Conservation (phyloP, 2,113 vertebrate species). For the Pseudonaja textilis region DNA sequence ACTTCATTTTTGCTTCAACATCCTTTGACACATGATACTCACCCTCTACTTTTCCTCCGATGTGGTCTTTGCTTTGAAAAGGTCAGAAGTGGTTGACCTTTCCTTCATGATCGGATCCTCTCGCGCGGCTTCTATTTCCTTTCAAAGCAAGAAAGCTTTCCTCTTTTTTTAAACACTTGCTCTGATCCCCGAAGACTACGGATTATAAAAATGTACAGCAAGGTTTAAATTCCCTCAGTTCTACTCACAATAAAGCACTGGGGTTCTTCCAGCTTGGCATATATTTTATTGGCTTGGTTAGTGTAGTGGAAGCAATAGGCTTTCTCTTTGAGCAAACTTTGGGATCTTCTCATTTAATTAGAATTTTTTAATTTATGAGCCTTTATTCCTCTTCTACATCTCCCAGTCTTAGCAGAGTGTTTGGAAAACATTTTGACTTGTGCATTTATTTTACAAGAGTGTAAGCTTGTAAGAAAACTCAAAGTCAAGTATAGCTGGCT, state of each 20-base stretch:
- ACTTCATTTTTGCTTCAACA: background rate
- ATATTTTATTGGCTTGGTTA: background rate
- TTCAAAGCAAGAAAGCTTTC: background rate
- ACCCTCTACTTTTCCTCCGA: background rate
- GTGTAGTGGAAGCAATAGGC: background rate
- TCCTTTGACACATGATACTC: background rate
- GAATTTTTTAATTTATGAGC: background rate
- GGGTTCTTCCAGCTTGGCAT: background rate
- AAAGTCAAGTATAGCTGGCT: background rate
- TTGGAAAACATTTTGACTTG: background rate
- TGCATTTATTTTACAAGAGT: background rate
- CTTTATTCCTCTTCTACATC: background rate
- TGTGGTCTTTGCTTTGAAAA: background rate
- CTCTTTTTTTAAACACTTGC: background rate
- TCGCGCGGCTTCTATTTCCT: background rate
- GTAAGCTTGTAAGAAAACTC: background rate
- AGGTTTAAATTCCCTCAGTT: background rate
- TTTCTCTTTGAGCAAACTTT: background rate
- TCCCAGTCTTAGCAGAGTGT: background rate
- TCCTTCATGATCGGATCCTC: background rate
- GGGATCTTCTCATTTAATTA: background rate
- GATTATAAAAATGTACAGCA: background rate
- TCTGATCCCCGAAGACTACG: background rate
- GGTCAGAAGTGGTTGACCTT: background rate
- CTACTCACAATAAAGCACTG: background rate